Evolutionary conservation across 2,888 invertebrate genomes (phyloP).

Genomic region (Lasioglossum zephyrum): DNA sequence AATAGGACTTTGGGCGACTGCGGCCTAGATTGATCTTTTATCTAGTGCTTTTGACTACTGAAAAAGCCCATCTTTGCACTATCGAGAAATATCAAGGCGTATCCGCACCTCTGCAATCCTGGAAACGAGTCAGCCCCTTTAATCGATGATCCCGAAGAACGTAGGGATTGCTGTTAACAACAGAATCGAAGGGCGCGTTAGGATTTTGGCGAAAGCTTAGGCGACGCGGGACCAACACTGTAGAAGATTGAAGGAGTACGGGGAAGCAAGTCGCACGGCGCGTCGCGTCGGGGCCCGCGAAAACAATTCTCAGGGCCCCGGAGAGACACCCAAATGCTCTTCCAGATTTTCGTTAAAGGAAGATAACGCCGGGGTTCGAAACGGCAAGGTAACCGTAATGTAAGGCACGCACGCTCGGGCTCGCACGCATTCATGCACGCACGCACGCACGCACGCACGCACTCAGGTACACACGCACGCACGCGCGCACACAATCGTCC

Average conservation of each 20-base stretch:
- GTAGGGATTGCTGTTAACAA: no score
- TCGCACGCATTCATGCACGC: conserved; percentile 38
- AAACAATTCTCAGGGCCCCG: conserved; percentile 3
- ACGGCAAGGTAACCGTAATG: conserved; percentile 69
- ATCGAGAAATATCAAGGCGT: no score
- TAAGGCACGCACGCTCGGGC: conserved; percentile 70
- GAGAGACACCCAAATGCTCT: conserved; percentile 67
- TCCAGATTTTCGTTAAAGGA: conserved; percentile 70
- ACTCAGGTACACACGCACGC: neutral
- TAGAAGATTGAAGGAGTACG: neutral
- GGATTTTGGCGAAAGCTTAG: neutral
- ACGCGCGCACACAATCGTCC: conserved; percentile 48
- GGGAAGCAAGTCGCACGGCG: neutral
- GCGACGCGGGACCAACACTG: neutral
- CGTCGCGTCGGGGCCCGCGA: neutral
- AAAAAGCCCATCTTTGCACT: no score
- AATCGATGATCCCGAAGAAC: no score
- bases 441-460: conserved; percentile 41
- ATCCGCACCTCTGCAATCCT: no score
- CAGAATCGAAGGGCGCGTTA: no score
- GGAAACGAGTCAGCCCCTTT: no score
- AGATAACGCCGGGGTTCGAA: conserved; percentile 64
- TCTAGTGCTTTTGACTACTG: no score
- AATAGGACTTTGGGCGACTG: no score
- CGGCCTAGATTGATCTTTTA: no score